Evolutionary conservation across 2,888 invertebrate species (phyloP).

Genomic region (Peribatodes rhomboidaria): DNA sequence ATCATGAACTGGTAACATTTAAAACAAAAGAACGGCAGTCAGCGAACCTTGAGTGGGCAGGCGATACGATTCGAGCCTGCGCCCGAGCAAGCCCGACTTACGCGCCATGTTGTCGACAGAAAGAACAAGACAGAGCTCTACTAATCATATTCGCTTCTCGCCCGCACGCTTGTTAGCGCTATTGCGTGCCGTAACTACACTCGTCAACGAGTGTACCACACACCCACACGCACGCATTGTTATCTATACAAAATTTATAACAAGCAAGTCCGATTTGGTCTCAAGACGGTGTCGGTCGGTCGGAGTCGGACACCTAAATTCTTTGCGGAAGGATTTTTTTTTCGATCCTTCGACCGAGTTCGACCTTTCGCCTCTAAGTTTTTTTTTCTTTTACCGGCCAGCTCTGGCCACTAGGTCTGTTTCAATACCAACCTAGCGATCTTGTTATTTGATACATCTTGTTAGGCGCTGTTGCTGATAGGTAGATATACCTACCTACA

Average conservation of each 20-base stretch:
- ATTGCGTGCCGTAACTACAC: conserved; percentile 86
- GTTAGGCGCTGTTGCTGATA: conserved; percentile 74
- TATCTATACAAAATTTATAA: conserved; percentile 86
- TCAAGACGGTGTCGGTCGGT: conserved; percentile 56
- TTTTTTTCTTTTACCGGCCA: conserved; percentile 46
- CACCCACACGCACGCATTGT: conserved; percentile 84
- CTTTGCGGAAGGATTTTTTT: conserved; percentile 81
- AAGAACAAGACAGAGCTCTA: conserved; percentile 68
- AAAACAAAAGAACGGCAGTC: conserved; percentile 87
- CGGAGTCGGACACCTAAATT: conserved; percentile 79
- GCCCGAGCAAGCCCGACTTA: conserved; percentile 88
- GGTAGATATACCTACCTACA: no score
- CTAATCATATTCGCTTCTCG: conserved; percentile 56
- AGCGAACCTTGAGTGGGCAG: conserved; percentile 89
- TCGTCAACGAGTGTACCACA: conserved; percentile 83
- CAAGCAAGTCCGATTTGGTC: conserved; percentile 83
- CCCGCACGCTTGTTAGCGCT: conserved; percentile 86
- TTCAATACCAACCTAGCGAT: conserved; percentile 54
- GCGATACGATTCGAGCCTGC: conserved; percentile 88
- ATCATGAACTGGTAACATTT: conserved; percentile 75
- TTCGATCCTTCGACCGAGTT: conserved; percentile 61
- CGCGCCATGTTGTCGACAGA: conserved; percentile 84
- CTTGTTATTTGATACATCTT: conserved; percentile 66
- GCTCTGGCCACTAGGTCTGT: background rate
- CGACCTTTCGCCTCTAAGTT: conserved; percentile 61